These are phyloP conservation scores for Dreissena polymorpha DNA, from an alignment of 1,140 invertebrate species.

Conservation along the genomic window DNA sequence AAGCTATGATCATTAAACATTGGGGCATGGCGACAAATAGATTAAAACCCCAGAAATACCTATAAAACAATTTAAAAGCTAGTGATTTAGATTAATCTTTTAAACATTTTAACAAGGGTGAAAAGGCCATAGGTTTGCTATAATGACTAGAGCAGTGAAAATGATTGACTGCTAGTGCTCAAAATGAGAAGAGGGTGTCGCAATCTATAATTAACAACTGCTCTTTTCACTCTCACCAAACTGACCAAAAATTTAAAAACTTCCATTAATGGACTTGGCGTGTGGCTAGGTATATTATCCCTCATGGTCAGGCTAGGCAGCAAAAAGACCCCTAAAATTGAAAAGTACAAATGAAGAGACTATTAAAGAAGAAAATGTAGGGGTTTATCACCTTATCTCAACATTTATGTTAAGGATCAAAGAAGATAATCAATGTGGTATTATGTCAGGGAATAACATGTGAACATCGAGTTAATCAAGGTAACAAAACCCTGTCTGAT, in stretches of 20 bases:
- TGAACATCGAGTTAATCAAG: constrained; percentile 40
- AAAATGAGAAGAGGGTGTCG: constrained; percentile 16
- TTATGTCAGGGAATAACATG: constrained; percentile 45
- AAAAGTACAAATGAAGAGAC: neutral
- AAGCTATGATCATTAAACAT: constrained; percentile 39
- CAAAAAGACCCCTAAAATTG: neutral
- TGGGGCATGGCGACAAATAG: constrained; percentile 30
- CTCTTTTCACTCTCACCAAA: constrained; percentile 9
- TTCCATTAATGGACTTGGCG: constrained; percentile 40
- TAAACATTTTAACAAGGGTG: constrained; percentile 17
- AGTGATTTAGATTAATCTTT: constrained; percentile 41
- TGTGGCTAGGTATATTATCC: constrained; percentile 29
- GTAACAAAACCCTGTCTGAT: constrained; percentile 10
- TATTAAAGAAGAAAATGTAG: constrained; percentile 32
- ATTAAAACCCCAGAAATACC: constrained; percentile 24
- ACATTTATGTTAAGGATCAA: constrained; percentile 47
- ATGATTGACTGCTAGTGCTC: neutral
- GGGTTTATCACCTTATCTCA: constrained; percentile 40
- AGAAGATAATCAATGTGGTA: constrained; percentile 18
- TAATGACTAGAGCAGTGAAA: neutral
- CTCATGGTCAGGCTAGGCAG: neutral
- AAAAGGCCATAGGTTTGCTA: constrained; percentile 9
- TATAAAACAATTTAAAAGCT: constrained; percentile 54
- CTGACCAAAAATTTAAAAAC: constrained; percentile 12
- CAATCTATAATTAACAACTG: constrained; percentile 30